phyloP scores from a whole-genome alignment of 1,140 invertebrate genomes.

The Calliopsis andreniformis region DNA sequence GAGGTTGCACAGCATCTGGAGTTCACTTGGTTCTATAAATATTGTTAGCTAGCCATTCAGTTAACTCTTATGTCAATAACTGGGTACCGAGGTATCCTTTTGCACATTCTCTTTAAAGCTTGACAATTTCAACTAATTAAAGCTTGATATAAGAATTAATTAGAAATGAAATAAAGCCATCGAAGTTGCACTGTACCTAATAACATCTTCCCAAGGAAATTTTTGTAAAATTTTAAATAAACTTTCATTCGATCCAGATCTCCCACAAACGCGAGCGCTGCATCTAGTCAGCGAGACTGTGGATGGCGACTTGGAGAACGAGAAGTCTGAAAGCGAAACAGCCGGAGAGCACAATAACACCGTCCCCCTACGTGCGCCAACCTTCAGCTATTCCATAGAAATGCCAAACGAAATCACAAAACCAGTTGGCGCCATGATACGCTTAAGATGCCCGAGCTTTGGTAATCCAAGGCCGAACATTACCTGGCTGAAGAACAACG shows the following conservation, averaged over 20 bases:
- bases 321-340: conserved; percentile 71
- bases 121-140: too few species aligned
- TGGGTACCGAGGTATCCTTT: too few species aligned
- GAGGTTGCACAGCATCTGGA: too few species aligned
- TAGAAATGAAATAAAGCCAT: too few species aligned
- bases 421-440: conserved; percentile 86
- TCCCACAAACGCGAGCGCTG: conserved; percentile 73
- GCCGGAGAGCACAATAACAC: conserved; percentile 78
- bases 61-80: too few species aligned
- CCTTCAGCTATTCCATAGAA: conserved; percentile 81
- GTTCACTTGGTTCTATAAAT: too few species aligned
- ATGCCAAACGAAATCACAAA: conserved; percentile 82
- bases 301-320: conserved; percentile 68
- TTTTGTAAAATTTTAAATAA: too few species aligned
- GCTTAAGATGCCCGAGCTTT: conserved; percentile 84
- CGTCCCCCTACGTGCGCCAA: conserved; percentile 71
- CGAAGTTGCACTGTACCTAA: too few species aligned
- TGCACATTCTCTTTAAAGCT: too few species aligned
- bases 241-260: not conserved
- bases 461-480: conserved; percentile 90
- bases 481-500: conserved; percentile 89
- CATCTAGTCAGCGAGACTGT: conserved; percentile 68
- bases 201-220: too few species aligned
- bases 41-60: too few species aligned
- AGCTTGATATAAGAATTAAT: too few species aligned